Base-by-base conservation (phyloP, 2,113 vertebrate species). In the Synchiropus splendidus region DNA sequence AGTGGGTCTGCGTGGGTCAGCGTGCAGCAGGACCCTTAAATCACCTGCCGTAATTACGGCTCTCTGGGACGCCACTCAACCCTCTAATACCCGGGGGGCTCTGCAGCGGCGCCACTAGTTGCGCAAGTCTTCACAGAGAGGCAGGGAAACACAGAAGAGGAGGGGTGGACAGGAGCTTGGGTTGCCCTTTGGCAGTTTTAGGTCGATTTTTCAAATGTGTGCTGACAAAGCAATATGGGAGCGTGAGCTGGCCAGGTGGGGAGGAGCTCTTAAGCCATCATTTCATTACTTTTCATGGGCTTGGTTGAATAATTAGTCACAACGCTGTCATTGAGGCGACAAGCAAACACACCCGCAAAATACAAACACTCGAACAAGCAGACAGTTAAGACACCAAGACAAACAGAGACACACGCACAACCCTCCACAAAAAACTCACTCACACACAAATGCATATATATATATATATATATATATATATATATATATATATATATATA, bases 11-110 rank as follows among this genome's bases (percentile, higher is more conserved):
- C 67, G 34, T 61, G 74, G 79, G 78, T 81, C 72, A 83, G 65
- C 75, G 64, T 71, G 55, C 71, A 75, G 61, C 60, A 35, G 67
- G 67, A 67, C 68, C 65, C 64, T 73, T 77, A 80, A 78, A 75
- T 79, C 78, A 83, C 77, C 59, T 75, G 67, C 63, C 66, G 70
- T 83, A 83, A 85, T 85, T 83, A 79, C 37, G 41, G 61, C 65
- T 77, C 78, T 80, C 67, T 55, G 59, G 75, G 72, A 77, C 67
- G 61, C 67, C 71, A 54, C 74, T 70, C 73, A 80, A 72, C 74
- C 75, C 70, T 66, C 75, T 72, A 79, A 77, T 77, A 69, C 79
- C 76, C 77, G 74, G 63, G 77, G 80, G 75, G 70, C 61, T 76
- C 75, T 54, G 9, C 48, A 36, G 64, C 59, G 81, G 81, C 81